These are phyloP conservation scores for Telenomus remus DNA, from an alignment of 1,140 invertebrate genomes.

Conservation along the genomic window DNA sequence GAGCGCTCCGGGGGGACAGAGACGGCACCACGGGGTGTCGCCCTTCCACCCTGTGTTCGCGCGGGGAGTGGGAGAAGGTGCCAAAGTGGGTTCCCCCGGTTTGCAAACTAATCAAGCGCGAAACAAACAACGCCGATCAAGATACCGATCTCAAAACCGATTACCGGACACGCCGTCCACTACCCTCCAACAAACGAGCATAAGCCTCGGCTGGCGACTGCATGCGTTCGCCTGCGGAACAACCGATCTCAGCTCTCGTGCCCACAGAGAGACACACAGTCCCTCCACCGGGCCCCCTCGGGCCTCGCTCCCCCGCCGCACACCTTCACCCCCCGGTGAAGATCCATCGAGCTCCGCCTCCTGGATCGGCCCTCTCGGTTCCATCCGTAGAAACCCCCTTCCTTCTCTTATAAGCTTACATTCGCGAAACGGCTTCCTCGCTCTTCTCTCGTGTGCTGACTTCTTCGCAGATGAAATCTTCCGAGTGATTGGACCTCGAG, in stretches of 20 bases:
- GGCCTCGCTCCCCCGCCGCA: conserved; percentile 60
- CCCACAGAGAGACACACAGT: conserved; percentile 37
- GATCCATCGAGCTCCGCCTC: conserved; percentile 60
- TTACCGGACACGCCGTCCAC: conserved; percentile 57
- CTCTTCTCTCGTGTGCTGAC: too few relatives aligned
- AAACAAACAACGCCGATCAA: conserved; percentile 36
- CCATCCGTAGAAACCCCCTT: conserved; percentile 8
- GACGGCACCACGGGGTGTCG: conserved; percentile 59
- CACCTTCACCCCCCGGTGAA: conserved; percentile 36
- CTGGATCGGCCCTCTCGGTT: conserved; percentile 15
- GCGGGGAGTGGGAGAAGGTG: conserved; percentile 57
- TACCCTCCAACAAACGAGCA: conserved; percentile 71
- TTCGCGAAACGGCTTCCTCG: not conserved
- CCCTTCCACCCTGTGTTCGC: conserved; percentile 48
- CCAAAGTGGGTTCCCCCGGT: conserved; percentile 25
- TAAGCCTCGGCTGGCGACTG: conserved; percentile 73
- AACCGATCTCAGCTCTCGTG: conserved; percentile 61
- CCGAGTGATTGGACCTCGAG: too few relatives aligned
- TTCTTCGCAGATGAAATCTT: too few relatives aligned
- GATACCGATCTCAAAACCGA: conserved; percentile 48
- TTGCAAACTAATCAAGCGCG: conserved; percentile 5
- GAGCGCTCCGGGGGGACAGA: not conserved
- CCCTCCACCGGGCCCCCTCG: conserved; percentile 49
- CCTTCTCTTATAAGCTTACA: conserved; percentile 6
- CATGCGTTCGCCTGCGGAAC: conserved; percentile 68